Base-by-base conservation (phyloP, 37 sponge, comb jelly and placozoan genomes). In the Bolinopsis microptera region DNA sequence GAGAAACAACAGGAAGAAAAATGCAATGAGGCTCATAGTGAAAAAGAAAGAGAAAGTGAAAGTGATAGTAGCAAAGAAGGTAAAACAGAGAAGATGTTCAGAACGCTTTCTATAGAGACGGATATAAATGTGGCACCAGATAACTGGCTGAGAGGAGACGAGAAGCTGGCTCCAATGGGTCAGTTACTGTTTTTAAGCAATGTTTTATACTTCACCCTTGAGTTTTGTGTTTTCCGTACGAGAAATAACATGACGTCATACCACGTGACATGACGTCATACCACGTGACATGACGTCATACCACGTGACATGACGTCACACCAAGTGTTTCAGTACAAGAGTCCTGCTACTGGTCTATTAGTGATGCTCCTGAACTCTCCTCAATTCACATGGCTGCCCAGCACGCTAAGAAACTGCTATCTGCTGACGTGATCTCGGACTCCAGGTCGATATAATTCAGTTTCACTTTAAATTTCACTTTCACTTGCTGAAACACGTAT, bases 61-160 rank as follows among this genome's bases (percentile, higher is more conserved):
- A 31, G 83, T 21, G 23, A 32, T 24, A 82, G 83, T 21, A 36
- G 31, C 8, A 23, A 36, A 34, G 83, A 34, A 31, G 37, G 38
- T 5, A 31, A 32, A 35, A 48, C 35, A 39, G 38, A 41, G 90
- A 26, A 40, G 28, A 39, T 86, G 41, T 86, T 86, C 61, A 86
- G 36, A 27, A 86, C 61, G 32, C 30, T 86, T 8, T 86, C 90
- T 41, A 86, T 86, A 24, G 90, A 86, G 36, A 86, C 90, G 13
- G 90, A 86, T 26, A 39, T 86, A 26, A 86, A 86, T 3, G 61
- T 86, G 3, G 61, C 90, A 3, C 90, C 90, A 5, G 90, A 27
- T 9, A 86, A 86, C 90, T 86, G 90, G 90, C 61, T 86, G n/a
- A 2, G 90, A 1, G 90, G 90, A 38, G 90, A 86, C 2, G n/a